These are phyloP conservation scores for Tenualosa thibaudeaui DNA, from an alignment of 2,797 vertebrate genomes.

Conservation along the genomic window DNA sequence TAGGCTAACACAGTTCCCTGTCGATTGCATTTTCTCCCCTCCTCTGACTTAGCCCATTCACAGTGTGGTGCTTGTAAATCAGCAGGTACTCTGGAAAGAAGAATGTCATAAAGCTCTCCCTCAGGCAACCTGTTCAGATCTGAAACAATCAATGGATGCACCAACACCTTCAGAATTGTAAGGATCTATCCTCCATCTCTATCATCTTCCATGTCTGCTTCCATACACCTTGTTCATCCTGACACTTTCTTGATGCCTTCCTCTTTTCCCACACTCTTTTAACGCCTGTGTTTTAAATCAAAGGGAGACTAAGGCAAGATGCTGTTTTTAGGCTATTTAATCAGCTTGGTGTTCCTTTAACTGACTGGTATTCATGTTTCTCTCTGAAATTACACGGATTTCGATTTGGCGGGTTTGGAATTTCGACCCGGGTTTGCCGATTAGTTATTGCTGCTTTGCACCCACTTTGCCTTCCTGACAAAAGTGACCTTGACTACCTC, in stretches of 20 bases:
- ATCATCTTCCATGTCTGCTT: background rate
- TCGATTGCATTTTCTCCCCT: background rate
- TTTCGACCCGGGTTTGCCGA: no score
- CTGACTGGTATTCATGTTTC: background rate
- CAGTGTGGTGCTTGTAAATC: background rate
- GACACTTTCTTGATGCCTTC: background rate
- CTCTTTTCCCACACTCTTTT: background rate
- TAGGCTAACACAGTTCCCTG: background rate
- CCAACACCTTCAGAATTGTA: background rate
- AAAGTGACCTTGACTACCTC: background rate
- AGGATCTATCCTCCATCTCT: background rate
- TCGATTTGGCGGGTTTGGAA: no score
- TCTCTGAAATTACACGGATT: no score
- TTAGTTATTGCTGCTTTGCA: no score
- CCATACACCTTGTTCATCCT: slow-evolving; percentile 3
- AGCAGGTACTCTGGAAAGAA: background rate
- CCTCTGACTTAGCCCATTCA: background rate
- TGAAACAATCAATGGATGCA: background rate
- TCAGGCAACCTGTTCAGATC: background rate
- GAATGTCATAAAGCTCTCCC: background rate
- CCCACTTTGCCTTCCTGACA: background rate
- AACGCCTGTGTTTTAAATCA: background rate
- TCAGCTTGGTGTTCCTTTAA: background rate
- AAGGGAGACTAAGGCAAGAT: no score
- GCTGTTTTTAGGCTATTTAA: no score